Evolutionary conservation across 2,888 invertebrate genomes (phyloP), one percentile per base, ranked within the genome.

Genomic region (Eupithecia centaureata): DNA sequence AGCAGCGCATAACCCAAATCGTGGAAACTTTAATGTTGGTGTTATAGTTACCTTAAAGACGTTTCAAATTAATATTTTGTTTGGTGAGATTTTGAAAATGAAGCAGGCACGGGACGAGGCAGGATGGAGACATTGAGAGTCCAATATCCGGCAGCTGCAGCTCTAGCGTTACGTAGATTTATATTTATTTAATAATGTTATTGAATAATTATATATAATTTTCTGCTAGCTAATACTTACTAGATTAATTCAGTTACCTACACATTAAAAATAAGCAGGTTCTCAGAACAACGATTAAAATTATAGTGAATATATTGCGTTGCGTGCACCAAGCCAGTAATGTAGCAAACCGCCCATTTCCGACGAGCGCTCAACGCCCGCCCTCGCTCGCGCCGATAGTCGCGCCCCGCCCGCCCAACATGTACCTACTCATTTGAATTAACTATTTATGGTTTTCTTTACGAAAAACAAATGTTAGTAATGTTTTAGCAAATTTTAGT

Each of bases 321-420:
- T 51, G 76, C 76, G 73, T 74, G 74, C 70, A 61, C 54, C 60
- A 30, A 51, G 52, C 52, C 65, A 64, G 70, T 71, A 64, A 65
- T 65, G 70, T 64, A 61, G 61, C 52, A 42, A 61, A 61, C 63
- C 66, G 73, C 72, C 74, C 68, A 69, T 71, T 74, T 74, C 76
- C 76, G 74, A 64, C 57, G 52, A 62, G 59, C 65, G 66, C 61
- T 70, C 64, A 68, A 61, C 70, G 68, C 69, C 72, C 73, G 67
- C 61, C 58, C 66, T 69, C 71, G 65, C 47, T 65, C 59, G 63
- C 63, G 67, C 75, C 73, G 77, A 77, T 74, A 72, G 71, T 73
- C 72, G 70, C 72, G 63, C 74, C 76, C 73, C 76, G 77, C 77
- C 76, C 71, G 72, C 59, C 35, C 61, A 12, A 22, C 18, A 22